Percentiles rank a stretch among this genome's conserved stretches.
Conservation (phyloP, 2,888 invertebrate genomes). For the Tenthredo mesomela region DNA sequence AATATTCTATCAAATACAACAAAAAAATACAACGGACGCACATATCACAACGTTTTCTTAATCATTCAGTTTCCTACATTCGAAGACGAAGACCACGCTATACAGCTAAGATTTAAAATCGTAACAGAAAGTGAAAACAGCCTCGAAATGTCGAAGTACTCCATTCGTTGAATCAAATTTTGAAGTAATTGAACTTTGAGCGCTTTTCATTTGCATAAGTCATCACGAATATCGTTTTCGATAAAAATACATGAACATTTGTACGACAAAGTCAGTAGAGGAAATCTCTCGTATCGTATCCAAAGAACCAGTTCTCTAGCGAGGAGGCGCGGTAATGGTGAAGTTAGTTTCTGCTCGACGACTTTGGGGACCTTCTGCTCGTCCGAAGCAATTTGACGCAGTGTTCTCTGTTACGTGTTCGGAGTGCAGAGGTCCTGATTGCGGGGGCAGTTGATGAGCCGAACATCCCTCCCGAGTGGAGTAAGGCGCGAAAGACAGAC, state of each 20-base stretch:
- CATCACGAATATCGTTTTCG: not conserved
- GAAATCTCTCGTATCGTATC: not conserved
- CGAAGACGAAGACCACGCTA: not conserved
- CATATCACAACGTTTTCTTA: not conserved
- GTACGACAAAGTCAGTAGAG: not conserved
- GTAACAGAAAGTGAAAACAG: not conserved
- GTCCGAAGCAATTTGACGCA: conserved; percentile 52
- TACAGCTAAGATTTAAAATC: not conserved
- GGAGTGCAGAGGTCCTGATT: conserved; percentile 53
- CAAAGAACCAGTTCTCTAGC: not conserved
- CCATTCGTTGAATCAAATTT: too few species aligned
- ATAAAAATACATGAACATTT: not conserved
- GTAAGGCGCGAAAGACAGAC: conserved; percentile 63
- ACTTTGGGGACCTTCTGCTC: conserved; percentile 51
- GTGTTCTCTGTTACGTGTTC: conserved; percentile 50
- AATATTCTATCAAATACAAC: conserved; percentile 52
- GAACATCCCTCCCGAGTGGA: conserved; percentile 55
- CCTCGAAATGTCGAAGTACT: too few species aligned
- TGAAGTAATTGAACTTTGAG: too few species aligned
- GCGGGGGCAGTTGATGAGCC: conserved; percentile 50
- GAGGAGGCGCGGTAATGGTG: conserved; percentile 16
- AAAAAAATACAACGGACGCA: not conserved
- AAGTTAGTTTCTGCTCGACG: conserved; percentile 46
- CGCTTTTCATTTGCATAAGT: not conserved
- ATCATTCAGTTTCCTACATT: not conserved